Conservation (phyloP, 1,140 invertebrate genomes). For the Lepidotrigona ventralis region DNA sequence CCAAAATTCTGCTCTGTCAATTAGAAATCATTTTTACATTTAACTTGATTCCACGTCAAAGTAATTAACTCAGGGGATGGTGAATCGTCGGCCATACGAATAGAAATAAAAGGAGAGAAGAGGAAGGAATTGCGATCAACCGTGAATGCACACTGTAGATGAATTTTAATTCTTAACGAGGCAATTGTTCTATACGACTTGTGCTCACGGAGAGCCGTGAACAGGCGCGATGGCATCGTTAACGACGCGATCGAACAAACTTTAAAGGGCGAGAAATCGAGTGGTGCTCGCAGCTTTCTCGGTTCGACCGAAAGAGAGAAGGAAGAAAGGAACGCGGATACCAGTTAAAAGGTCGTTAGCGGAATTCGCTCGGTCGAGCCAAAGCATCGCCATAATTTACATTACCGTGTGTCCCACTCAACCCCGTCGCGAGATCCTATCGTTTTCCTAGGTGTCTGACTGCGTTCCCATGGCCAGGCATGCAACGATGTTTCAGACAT, state of each 20-base stretch:
- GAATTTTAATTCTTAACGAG: not conserved
- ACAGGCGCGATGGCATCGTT: not conserved
- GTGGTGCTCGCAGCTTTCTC: not conserved
- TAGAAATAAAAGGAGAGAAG: too few species aligned
- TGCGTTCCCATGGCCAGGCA: slow-evolving; percentile 37
- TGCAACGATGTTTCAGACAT: slow-evolving; percentile 12
- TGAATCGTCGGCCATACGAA: too few species aligned
- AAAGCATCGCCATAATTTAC: slow-evolving; percentile 63
- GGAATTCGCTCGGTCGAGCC: slow-evolving; percentile 51
- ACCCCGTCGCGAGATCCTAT: slow-evolving; percentile 66
- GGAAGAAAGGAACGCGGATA: slow-evolving; percentile 6
- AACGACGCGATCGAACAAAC: slow-evolving; percentile 21
- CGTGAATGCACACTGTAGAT: not conserved
- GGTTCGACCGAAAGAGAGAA: not conserved
- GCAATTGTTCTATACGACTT: not conserved
- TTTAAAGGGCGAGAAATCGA: not conserved
- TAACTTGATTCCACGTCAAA: too few species aligned
- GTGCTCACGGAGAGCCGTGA: not conserved
- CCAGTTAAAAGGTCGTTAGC: slow-evolving; percentile 60
- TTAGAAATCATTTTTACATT: too few species aligned
- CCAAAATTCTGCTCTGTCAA: too few species aligned
- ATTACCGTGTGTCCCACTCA: slow-evolving; percentile 57
- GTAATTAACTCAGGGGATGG: too few species aligned
- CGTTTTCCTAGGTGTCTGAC: slow-evolving; percentile 52
- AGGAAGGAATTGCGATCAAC: too few species aligned